Percentiles rank a stretch among this genome's conserved stretches.
Conservation (phyloP, 2,888 invertebrate species). For the Andrena hattorfiana region DNA sequence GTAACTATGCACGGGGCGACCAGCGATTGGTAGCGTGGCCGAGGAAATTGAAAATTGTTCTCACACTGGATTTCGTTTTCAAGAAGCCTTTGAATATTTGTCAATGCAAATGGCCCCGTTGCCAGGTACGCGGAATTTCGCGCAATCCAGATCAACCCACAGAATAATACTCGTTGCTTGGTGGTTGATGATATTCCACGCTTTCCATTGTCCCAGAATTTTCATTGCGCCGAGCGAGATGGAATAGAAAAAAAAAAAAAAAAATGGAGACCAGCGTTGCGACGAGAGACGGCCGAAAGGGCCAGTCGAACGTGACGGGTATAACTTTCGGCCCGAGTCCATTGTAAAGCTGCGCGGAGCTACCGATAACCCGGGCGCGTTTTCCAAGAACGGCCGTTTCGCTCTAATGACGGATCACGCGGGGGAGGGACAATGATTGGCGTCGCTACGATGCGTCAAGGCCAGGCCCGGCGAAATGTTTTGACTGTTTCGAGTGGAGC, state of each 20-base stretch:
- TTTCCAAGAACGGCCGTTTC: slow-evolving; percentile 44
- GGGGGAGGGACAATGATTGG: slow-evolving; percentile 72
- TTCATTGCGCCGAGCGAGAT: slow-evolving; percentile 17
- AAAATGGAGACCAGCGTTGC: not conserved
- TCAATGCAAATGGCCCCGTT: too few species aligned
- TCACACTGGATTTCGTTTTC: not conserved
- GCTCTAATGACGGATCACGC: slow-evolving; percentile 63
- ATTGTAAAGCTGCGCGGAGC: slow-evolving; percentile 49
- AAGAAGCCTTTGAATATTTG: not conserved
- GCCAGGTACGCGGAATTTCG: not conserved
- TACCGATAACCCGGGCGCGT: slow-evolving; percentile 47
- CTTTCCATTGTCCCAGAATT: slow-evolving; percentile 15
- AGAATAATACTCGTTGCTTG: slow-evolving; percentile 1
- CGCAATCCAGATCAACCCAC: slow-evolving; percentile 6
- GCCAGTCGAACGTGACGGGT: slow-evolving; percentile 49
- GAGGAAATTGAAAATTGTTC: not conserved
- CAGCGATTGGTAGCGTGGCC: not conserved
- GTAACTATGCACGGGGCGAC: not conserved
- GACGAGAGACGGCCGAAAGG: slow-evolving; percentile 28
- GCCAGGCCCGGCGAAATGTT: slow-evolving; percentile 78
- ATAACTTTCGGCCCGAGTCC: slow-evolving; percentile 44
- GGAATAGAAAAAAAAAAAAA: not conserved
- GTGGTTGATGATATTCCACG: slow-evolving; percentile 21
- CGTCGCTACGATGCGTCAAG: slow-evolving; percentile 76
- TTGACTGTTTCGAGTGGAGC: slow-evolving; percentile 82